Conservation (phyloP, 2,113 vertebrate genomes). For the Agapornis roseicollis region DNA sequence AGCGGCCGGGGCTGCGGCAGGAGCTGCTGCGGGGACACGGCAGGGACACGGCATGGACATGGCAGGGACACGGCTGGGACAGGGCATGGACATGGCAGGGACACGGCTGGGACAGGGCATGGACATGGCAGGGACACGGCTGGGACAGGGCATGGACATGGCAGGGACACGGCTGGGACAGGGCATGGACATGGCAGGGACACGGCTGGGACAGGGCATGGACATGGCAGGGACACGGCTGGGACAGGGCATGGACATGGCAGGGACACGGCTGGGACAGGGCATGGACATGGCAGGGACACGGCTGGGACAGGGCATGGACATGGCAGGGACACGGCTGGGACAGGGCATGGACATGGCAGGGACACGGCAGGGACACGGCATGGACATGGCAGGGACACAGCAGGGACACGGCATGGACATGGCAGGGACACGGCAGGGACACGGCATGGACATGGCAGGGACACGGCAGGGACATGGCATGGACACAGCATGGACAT, state of each 20-base stretch:
- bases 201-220: fast-evolving
- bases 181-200: no score
- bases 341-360: no score
- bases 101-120: background rate
- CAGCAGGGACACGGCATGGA: fast-evolving
- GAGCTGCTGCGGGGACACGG: constrained; percentile 72
- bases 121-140: no score
- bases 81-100: no score
- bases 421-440: fast-evolving
- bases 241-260: fast-evolving
- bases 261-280: no score
- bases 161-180: fast-evolving
- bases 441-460: no score
- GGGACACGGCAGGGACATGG: fast-evolving
- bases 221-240: no score
- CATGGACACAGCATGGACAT: background rate
- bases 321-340: no score
- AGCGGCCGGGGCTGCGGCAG: constrained; percentile 87
- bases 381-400: background rate
- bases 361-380: no score
- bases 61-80: fast-evolving
- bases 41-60: background rate
- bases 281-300: no score
- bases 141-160: no score
- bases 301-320: no score